A percentile compares a stretch with the other conserved stretches of the same genome.
These are phyloP conservation scores for Sparidentex hasta DNA, from an alignment of 2,797 vertebrate genomes.

Conservation along the genomic window DNA sequence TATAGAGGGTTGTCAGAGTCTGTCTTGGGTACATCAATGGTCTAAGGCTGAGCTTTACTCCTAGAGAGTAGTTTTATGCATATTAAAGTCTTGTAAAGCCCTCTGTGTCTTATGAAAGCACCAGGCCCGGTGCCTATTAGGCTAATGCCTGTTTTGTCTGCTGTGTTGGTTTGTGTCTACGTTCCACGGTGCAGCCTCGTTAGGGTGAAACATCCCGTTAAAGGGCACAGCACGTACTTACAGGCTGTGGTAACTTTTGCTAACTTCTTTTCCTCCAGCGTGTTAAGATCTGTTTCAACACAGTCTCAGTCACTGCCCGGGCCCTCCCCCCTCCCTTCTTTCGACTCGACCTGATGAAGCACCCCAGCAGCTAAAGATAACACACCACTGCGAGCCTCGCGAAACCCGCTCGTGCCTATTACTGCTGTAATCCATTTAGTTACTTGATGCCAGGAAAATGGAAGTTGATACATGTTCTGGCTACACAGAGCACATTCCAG, in stretches of 20 bases:
- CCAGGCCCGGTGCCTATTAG: slow-evolving; percentile 20
- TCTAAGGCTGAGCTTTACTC: slow-evolving; percentile 38
- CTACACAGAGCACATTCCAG: slow-evolving; percentile 51
- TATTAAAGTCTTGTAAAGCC: slow-evolving; percentile 42
- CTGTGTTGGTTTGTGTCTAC: slow-evolving; percentile 15
- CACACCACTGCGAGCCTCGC: slow-evolving; percentile 48
- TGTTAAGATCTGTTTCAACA: slow-evolving; percentile 56
- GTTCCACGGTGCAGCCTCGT: slow-evolving; percentile 7
- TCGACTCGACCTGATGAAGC: slow-evolving; percentile 63
- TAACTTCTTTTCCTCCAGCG: slow-evolving; percentile 33
- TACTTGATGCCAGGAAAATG: slow-evolving; percentile 68
- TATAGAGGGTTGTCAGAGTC: slow-evolving; percentile 63
- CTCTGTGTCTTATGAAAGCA: slow-evolving; percentile 42
- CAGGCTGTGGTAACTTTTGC: slow-evolving; percentile 22
- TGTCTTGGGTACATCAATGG: slow-evolving; percentile 56
- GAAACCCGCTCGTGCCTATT: slow-evolving; percentile 62
- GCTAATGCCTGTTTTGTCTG: slow-evolving; percentile 35
- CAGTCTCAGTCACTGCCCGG: slow-evolving; percentile 37
- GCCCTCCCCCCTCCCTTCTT: slow-evolving; percentile 12
- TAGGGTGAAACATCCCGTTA: slow-evolving; percentile 27
- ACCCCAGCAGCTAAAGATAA: slow-evolving; percentile 70
- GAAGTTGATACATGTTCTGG: slow-evolving; percentile 67
- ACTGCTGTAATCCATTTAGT: slow-evolving; percentile 73
- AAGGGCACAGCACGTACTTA: slow-evolving; percentile 4
- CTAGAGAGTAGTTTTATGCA: slow-evolving; percentile 46